Evolutionary conservation across 2,113 vertebrate species (phyloP).

Genomic region (Macaca mulatta): DNA sequence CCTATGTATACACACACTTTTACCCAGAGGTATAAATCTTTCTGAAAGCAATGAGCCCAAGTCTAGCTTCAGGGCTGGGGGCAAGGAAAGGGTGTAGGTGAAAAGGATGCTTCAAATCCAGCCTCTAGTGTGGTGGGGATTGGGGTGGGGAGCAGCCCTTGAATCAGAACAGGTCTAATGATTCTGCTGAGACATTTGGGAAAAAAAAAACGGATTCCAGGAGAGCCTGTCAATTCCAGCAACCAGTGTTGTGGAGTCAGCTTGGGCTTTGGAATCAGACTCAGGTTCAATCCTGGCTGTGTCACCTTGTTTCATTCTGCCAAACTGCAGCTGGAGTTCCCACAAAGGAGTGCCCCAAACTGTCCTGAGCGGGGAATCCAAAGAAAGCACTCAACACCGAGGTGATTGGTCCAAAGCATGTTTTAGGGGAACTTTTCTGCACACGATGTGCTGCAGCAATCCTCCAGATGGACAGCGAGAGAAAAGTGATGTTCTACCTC

Average conservation of each 20-base stretch:
- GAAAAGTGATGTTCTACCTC: not conserved
- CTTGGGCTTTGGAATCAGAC: not conserved
- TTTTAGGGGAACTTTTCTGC: not conserved
- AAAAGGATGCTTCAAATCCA: not conserved
- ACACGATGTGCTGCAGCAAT: not conserved
- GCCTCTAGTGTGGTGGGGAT: not conserved
- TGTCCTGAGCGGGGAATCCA: not conserved
- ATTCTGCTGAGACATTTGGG: too few relatives aligned
- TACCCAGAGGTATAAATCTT: not conserved
- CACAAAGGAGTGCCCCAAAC: not conserved
- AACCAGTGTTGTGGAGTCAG: not conserved
- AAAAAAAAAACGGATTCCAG: not conserved
- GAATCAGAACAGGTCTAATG: not conserved
- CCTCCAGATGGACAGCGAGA: not conserved
- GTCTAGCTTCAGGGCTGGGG: not conserved
- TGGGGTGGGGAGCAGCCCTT: not conserved
- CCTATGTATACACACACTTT: not conserved
- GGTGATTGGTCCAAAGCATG: not conserved
- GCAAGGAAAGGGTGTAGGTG: not conserved
- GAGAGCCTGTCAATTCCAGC: not conserved
- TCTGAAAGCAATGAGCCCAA: not conserved
- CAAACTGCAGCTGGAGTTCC: not conserved
- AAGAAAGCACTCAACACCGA: not conserved
- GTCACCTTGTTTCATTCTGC: not conserved
- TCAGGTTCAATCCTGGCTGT: not conserved